These are phyloP conservation scores for Parazoanthus darwini DNA, from an alignment of 92 coral and sea anemone species.

Conservation along the genomic window DNA sequence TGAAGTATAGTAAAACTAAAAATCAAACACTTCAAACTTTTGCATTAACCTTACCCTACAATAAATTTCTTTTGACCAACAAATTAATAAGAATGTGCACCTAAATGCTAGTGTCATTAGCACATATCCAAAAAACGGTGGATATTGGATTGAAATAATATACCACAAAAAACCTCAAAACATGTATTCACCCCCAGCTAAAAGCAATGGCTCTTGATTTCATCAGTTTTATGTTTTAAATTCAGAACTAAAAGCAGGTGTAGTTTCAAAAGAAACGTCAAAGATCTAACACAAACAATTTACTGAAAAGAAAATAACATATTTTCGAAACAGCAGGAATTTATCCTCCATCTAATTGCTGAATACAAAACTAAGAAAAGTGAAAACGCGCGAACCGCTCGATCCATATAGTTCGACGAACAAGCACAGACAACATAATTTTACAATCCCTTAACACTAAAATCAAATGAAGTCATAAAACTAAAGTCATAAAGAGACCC, in stretches of 20 bases:
- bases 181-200: background rate
- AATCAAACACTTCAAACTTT: no score
- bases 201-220: background rate
- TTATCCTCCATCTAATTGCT: background rate
- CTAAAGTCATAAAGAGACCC: background rate
- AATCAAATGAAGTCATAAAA: background rate
- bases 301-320: background rate
- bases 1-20: no score
- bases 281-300: background rate
- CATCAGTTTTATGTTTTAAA: background rate
- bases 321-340: slow-evolving; percentile 17
- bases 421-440: background rate
- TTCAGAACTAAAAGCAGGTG: background rate
- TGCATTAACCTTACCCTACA: background rate
- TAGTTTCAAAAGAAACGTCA: background rate
- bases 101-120: background rate
- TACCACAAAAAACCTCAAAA: background rate
- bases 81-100: no score
- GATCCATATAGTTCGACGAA: background rate
- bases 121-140: no score
- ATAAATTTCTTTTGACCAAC: no score
- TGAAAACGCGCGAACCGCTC: background rate
- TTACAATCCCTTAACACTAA: background rate
- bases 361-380: background rate
- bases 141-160: background rate